Conservation (phyloP, 1,140 invertebrate species). For the Drosophila baimaii region DNA sequence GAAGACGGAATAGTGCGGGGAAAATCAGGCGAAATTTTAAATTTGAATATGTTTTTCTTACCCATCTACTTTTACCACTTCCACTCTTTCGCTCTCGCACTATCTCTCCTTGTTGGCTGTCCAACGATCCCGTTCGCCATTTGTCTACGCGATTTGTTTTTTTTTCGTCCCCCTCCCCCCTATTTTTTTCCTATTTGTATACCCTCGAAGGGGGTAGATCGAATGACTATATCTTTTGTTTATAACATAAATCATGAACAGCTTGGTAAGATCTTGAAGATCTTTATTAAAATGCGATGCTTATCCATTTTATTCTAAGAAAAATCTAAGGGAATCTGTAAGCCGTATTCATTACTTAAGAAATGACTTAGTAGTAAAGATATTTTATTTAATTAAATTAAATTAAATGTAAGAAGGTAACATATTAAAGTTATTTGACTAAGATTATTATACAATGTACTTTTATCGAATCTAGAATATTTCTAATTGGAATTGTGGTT, state of each 20-base stretch:
- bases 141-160: conserved; percentile 48
- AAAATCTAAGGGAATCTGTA: background rate
- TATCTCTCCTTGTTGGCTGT: conserved; percentile 23
- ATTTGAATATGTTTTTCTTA: conserved; percentile 81
- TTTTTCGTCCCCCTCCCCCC: background rate
- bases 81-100: conserved; percentile 5
- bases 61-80: conserved; percentile 33
- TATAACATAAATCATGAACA: background rate
- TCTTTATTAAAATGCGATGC: background rate
- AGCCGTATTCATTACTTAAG: background rate
- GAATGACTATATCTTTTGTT: background rate
- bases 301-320: background rate
- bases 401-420: background rate
- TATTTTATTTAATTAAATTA: background rate
- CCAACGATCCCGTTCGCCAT: conserved; percentile 49
- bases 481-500: too few relatives aligned
- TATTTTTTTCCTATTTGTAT: conserved; percentile 9
- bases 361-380: background rate
- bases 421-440: too few relatives aligned
- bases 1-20: background rate
- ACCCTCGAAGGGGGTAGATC: background rate
- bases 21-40: conserved; percentile 77
- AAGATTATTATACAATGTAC: too few relatives aligned
- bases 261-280: background rate
- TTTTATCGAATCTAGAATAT: too few relatives aligned